Evolutionary conservation across 1,140 invertebrate genomes (phyloP).

Genomic region (Drosophila eugracilis): DNA sequence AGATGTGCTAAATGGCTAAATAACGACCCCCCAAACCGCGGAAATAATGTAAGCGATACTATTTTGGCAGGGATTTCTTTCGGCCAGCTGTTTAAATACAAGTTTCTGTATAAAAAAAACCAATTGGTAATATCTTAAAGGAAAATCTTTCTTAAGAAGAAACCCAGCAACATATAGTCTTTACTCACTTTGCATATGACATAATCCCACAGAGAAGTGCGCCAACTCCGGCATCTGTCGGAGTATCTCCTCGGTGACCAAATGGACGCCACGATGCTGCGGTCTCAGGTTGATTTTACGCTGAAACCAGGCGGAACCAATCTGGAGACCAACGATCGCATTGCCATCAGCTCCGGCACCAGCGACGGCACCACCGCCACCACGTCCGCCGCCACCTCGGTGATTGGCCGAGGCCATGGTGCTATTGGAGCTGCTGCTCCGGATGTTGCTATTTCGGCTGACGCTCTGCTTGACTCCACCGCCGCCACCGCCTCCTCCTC

Average conservation of each 20-base stretch:
- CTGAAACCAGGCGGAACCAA: conserved; percentile 98
- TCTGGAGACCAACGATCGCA: conserved; percentile 88
- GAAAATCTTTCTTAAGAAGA: neutral
- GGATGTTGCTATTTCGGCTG: conserved; percentile 84
- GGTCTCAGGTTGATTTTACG: conserved; percentile 97
- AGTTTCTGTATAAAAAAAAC: neutral
- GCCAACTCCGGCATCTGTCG: conserved; percentile 96
- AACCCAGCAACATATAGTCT: neutral
- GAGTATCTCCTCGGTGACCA: conserved; percentile 97
- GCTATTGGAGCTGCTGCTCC: conserved; percentile 84
- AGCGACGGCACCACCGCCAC: conserved; percentile 86
- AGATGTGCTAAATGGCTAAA: conserved; percentile 5
- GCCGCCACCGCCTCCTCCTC: conserved; percentile 66
- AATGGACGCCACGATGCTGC: conserved; percentile 96
- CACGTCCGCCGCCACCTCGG: conserved; percentile 86
- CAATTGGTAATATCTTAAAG: neutral
- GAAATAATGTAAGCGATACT: conserved; percentile 5
- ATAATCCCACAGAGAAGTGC: conserved; percentile 96
- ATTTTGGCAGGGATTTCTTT: neutral
- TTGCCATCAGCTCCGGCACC: conserved; percentile 87
- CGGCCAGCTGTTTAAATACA: neutral
- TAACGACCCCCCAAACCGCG: neutral
- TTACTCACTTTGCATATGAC: conserved; percentile 97
- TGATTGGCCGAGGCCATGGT: conserved; percentile 85
- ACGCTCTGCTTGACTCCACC: conserved; percentile 78